Percentiles rank a stretch among this genome's conserved stretches.
Conservation (phyloP, 2,113 vertebrate species). For the Macquaria australasica region DNA sequence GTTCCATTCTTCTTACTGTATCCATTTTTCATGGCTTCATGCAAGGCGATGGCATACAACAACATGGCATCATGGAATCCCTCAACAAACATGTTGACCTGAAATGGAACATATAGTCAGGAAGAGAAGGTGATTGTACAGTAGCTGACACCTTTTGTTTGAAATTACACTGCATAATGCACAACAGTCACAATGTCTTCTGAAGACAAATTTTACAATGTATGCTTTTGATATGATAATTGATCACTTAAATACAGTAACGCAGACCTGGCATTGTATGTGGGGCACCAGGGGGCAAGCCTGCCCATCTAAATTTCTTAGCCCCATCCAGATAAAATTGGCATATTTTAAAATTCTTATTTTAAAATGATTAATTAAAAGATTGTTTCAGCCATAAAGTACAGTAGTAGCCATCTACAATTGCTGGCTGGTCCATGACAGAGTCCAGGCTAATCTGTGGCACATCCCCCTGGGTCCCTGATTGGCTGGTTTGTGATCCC, state of each 20-base stretch:
- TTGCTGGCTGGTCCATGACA: not conserved
- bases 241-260: too few species aligned
- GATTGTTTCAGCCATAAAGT: too few species aligned
- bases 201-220: too few species aligned
- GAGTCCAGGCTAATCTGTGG: not conserved
- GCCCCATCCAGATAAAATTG: too few species aligned
- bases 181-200: not conserved
- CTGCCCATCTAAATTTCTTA: too few species aligned
- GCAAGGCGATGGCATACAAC: conserved; percentile 93
- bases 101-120: conserved; percentile 38
- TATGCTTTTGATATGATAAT: too few species aligned
- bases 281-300: too few species aligned
- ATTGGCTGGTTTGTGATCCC: not conserved
- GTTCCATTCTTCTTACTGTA: conserved; percentile 92
- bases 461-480: not conserved
- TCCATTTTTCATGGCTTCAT: conserved; percentile 91
- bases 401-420: too few species aligned
- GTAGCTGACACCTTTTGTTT: not conserved
- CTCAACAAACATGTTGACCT: conserved; percentile 99
- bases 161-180: not conserved
- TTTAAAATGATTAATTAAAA: too few species aligned
- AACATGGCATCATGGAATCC: conserved; percentile 97
- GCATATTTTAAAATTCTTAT: too few species aligned
- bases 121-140: not conserved
- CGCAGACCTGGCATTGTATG: too few species aligned